A percentile compares a stretch with the other conserved stretches of the same genome.
phyloP scores from a whole-genome alignment of 2,113 vertebrate species.

The Pangasianodon gigas region DNA sequence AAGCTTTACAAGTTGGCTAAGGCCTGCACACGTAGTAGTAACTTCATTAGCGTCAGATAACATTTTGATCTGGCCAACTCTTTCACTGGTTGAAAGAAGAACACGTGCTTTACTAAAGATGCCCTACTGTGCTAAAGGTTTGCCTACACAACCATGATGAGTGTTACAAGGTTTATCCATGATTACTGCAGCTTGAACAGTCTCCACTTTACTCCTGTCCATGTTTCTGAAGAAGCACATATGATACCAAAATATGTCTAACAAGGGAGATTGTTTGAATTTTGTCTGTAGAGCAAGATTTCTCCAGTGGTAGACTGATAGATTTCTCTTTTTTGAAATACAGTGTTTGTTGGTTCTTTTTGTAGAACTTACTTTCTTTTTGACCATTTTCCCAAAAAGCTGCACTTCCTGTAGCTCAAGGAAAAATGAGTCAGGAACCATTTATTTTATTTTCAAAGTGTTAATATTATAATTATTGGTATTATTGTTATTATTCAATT shows the following conservation, averaged over 20 bases:
- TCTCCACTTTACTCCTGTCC: slow-evolving; percentile 25
- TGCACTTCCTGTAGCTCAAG: slow-evolving; percentile 28
- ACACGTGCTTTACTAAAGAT: slow-evolving; percentile 36
- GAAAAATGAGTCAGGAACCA: slow-evolving; percentile 31
- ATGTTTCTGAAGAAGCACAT: slow-evolving; percentile 39
- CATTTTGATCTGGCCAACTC: background rate
- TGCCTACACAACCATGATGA: slow-evolving; percentile 39
- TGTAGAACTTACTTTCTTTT: slow-evolving; percentile 54
- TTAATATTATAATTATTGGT: slow-evolving; percentile 57
- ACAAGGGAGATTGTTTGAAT: slow-evolving; percentile 45
- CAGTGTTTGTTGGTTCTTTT: slow-evolving; percentile 61
- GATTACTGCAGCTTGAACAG: slow-evolving; percentile 45
- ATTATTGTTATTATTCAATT: slow-evolving; percentile 37
- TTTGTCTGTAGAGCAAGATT: slow-evolving; percentile 60
- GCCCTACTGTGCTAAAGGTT: slow-evolving; percentile 54
- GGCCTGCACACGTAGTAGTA: background rate
- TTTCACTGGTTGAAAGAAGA: slow-evolving; percentile 30
- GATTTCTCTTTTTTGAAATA: slow-evolving; percentile 53
- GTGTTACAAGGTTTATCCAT: slow-evolving; percentile 60
- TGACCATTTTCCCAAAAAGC: slow-evolving; percentile 17
- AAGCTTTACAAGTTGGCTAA: slow-evolving; percentile 3
- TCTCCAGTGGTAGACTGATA: slow-evolving; percentile 60
- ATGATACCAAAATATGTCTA: slow-evolving; percentile 63
- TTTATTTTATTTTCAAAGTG: slow-evolving; percentile 59
- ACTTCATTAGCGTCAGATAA: background rate